phyloP scores from a whole-genome alignment of 2,113 vertebrate genomes.

The Nymphicus hollandicus region DNA sequence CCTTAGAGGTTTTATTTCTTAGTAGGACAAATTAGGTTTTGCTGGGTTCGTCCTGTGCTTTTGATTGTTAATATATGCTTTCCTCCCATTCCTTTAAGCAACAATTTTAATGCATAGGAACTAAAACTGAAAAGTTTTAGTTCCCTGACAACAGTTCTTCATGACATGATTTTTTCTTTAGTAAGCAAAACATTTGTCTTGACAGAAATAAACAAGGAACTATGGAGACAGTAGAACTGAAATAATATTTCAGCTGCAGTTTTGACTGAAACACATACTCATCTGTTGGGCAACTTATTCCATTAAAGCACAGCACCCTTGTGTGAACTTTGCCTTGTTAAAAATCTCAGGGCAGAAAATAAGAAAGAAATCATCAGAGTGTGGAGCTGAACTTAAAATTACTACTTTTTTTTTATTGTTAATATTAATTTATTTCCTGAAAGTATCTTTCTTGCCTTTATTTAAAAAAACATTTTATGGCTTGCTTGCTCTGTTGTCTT shows the following conservation, averaged over 20 bases:
- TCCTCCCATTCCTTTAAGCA: background rate
- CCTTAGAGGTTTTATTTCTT: background rate
- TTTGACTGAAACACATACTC: background rate
- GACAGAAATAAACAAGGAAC: slow-evolving; percentile 30
- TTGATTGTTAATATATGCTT: background rate
- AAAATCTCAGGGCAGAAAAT: background rate
- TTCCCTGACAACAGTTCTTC: background rate
- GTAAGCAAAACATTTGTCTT: slow-evolving; percentile 35
- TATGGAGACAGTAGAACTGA: background rate
- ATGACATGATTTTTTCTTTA: background rate
- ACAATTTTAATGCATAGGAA: background rate
- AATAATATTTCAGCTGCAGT: background rate
- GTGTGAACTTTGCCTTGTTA: background rate
- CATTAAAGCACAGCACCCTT: background rate
- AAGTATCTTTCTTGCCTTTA: background rate
- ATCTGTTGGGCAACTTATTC: background rate
- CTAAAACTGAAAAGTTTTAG: background rate
- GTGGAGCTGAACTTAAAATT: background rate
- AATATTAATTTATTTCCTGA: background rate
- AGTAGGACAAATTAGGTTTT: background rate
- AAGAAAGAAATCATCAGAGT: background rate
- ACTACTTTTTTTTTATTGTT: background rate
- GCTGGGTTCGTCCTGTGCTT: background rate
- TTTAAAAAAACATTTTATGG: background rate
- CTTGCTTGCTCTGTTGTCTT: background rate